A percentile compares a stretch with the other conserved stretches of the same genome.
These are phyloP conservation scores for Koerneria pararmatus DNA, from an alignment of 2,888 invertebrate genomes.

Conservation along the genomic window DNA sequence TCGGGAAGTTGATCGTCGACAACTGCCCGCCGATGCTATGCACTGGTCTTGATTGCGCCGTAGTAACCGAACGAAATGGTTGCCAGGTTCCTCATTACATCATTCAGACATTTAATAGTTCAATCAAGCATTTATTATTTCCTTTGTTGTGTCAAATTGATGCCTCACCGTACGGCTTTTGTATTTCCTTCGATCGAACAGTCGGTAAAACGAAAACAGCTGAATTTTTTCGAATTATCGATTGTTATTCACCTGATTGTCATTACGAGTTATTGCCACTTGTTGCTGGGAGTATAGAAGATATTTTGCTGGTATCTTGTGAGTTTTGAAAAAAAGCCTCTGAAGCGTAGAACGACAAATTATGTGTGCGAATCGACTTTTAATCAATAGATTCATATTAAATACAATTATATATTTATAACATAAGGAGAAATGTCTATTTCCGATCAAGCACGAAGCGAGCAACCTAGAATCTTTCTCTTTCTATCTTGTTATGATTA, in stretches of 20 bases:
- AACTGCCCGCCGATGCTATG: conserved; percentile 60
- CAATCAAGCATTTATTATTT: background rate
- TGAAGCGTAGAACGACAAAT: too few species aligned
- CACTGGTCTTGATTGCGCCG: conserved; percentile 59
- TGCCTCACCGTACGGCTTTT: background rate
- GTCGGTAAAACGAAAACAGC: background rate
- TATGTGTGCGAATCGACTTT: too few species aligned
- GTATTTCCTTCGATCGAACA: background rate
- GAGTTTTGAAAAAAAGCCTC: too few species aligned
- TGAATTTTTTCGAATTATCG: background rate
- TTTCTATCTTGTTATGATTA: too few species aligned
- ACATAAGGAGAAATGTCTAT: too few species aligned
- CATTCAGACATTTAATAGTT: background rate
- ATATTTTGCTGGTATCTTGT: too few species aligned
- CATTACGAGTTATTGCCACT: background rate
- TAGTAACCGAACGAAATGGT: conserved; percentile 59
- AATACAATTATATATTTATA: too few species aligned
- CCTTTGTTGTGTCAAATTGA: background rate
- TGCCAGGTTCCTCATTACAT: conserved; percentile 44
- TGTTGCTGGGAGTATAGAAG: too few species aligned
- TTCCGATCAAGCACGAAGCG: too few species aligned
- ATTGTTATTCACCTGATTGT: background rate
- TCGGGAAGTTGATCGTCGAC: conserved; percentile 58
- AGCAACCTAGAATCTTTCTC: too few species aligned
- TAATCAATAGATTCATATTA: too few species aligned